Evolutionary conservation across 2,113 vertebrate genomes (phyloP).

Genomic region (Accipiter cooperii): DNA sequence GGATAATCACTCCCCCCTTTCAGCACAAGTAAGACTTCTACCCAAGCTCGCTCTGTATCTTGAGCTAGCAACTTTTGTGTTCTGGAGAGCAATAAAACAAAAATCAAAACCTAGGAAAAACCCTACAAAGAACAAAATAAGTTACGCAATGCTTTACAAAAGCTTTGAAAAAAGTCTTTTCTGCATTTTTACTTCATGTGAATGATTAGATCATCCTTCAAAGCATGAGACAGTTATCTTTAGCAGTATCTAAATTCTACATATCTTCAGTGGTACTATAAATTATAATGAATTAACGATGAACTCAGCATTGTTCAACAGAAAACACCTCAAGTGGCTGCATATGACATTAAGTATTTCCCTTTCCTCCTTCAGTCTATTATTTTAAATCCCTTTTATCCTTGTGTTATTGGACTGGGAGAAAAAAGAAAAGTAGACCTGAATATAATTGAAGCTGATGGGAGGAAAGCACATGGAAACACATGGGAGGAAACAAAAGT

Average conservation of each 20-base stretch:
- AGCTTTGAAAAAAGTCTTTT: not conserved
- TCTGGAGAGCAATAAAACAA: not conserved
- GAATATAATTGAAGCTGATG: not conserved
- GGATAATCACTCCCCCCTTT: not conserved
- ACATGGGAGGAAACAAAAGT: not conserved
- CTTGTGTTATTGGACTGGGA: not conserved
- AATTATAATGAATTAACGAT: not conserved
- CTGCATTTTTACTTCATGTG: not conserved
- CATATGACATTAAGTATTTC: not conserved
- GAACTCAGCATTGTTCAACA: not conserved
- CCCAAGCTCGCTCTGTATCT: not conserved
- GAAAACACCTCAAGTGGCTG: not conserved
- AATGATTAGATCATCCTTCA: not conserved
- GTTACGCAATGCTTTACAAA: not conserved
- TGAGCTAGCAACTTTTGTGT: not conserved
- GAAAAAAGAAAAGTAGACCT: not conserved
- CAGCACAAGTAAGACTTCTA: not conserved
- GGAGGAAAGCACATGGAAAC: not conserved
- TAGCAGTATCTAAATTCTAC: not conserved
- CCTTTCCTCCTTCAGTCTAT: not conserved
- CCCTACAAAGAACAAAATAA: not conserved
- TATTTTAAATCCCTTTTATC: not conserved
- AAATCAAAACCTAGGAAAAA: not conserved
- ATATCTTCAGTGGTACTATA: not conserved
- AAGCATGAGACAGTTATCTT: not conserved